phyloP scores from a whole-genome alignment of 2,888 invertebrate genomes.

The Scaptomyza tumidula region DNA sequence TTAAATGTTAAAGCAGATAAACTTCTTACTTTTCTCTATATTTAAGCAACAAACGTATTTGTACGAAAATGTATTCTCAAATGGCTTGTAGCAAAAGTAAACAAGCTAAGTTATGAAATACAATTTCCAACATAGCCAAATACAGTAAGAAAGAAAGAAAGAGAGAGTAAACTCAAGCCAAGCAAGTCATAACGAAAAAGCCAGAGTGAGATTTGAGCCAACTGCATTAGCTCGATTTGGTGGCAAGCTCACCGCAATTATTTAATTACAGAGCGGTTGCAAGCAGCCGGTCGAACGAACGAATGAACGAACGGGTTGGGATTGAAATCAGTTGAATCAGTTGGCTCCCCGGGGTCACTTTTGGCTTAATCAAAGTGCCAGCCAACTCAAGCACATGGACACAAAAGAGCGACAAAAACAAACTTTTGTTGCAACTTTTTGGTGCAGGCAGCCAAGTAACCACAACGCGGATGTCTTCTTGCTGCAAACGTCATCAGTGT shows the following conservation, averaged over 20 bases:
- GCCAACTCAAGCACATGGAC: constrained; percentile 49
- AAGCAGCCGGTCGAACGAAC: neutral
- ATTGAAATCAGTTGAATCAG: constrained; percentile 13
- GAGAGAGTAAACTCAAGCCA: constrained; percentile 31
- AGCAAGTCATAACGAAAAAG: constrained; percentile 50
- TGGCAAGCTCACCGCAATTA: constrained; percentile 71
- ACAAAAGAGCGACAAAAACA: constrained; percentile 48
- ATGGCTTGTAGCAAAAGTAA: constrained; percentile 44
- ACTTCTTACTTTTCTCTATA: constrained; percentile 18
- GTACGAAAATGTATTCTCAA: constrained; percentile 27
- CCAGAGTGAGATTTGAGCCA: constrained; percentile 55
- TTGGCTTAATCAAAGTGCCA: constrained; percentile 70
- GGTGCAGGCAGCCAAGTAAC: constrained; percentile 63
- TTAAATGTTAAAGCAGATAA: constrained; percentile 29
- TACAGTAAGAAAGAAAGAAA: constrained; percentile 54
- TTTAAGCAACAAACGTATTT: neutral
- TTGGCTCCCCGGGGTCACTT: constrained; percentile 21
- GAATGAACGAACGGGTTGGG: constrained; percentile 6
- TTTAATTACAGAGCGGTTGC: constrained; percentile 67
- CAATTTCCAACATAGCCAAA: constrained; percentile 63
- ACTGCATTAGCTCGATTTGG: constrained; percentile 74
- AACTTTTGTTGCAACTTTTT: constrained; percentile 69
- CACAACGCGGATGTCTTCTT: constrained; percentile 31
- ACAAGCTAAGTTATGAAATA: constrained; percentile 66
- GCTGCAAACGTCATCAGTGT: constrained; percentile 42